Base-by-base conservation (phyloP, 2,113 vertebrate species). In the Aptenodytes forsteri region DNA sequence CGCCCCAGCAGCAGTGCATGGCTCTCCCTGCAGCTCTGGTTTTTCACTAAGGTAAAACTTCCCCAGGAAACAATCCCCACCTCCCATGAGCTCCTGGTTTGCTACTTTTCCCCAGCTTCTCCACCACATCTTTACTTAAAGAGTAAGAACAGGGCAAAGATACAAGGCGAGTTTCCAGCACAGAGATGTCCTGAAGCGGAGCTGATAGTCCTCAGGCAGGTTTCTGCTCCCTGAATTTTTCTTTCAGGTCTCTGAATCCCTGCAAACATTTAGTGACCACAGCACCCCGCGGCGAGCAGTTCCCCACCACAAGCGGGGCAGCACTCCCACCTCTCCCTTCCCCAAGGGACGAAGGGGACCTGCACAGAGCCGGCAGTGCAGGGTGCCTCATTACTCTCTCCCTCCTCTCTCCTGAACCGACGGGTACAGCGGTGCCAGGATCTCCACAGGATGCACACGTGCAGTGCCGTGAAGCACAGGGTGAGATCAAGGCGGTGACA, bases 291-390 rank as follows among this genome's bases (percentile, higher is more conserved):
- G 2, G 47, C 3, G 32, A 82, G 65, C 55, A 59, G 49, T 8
- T 83, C 30, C 64, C 47, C 30, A 5, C 21, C n/a, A 6, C 5
- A 13, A 64, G 32, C 1, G 4, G 13, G 55, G 38, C 55, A 38
- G 64, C 2, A 0, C 17, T 58, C 16, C 29, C 32, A 29, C 13
- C 50, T 30, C 49, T 70, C 55, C 22, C 23, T 64, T 26, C 10
- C 26, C 25, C 20, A 38, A 9, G 22, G 49, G 34, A 52, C 1
- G 0, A 21, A 42, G 15, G 26, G 34, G 17, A 11, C 16, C 2
- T 19, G 0, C 26, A 29, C 15, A 55, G 27, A 40, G 25, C 5
- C 0, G 0, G 10, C 0, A 5, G 10, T 23, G 34, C 26, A 54
- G 14, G 16, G 29, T 32, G 36, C 5, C n/a, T 40, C 52, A 3